phyloP scores from a whole-genome alignment of 2,113 vertebrate species.

The Aegithalos caudatus region DNA sequence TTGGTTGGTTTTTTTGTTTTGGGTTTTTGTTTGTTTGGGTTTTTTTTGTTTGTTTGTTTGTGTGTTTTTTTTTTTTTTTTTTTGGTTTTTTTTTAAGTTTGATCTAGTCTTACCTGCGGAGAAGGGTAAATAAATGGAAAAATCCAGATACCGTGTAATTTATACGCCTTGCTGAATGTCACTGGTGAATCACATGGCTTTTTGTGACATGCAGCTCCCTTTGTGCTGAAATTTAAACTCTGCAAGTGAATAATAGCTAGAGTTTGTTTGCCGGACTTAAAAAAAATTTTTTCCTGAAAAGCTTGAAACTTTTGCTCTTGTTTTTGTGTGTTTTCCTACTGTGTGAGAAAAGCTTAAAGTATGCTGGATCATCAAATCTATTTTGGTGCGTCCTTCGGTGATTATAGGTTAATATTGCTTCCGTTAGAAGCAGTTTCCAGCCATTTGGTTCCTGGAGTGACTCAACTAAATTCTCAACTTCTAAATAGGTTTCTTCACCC shows the following conservation, averaged over 20 bases:
- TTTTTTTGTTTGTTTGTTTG: too few relatives aligned
- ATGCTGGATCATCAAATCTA: not conserved
- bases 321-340: not conserved
- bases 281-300: not conserved
- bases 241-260: not conserved
- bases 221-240: not conserved
- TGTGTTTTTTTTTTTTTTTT: not conserved
- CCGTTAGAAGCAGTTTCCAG: not conserved
- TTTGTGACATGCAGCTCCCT: not conserved
- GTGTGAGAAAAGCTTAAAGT: not conserved
- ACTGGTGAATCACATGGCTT: not conserved
- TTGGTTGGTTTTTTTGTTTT: too few relatives aligned
- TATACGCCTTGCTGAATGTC: not conserved
- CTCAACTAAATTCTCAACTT: constrained; percentile 1
- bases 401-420: not conserved
- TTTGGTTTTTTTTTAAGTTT: not conserved
- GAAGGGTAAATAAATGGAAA: not conserved
- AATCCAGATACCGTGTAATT: not conserved
- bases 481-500: not conserved
- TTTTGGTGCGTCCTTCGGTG: not conserved
- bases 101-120: not conserved
- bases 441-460: not conserved
- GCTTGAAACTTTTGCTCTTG: not conserved
- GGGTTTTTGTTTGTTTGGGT: too few relatives aligned
- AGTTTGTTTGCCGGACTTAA: not conserved